Conservation (phyloP, 2,113 vertebrate species). For the Lates calcarifer region DNA sequence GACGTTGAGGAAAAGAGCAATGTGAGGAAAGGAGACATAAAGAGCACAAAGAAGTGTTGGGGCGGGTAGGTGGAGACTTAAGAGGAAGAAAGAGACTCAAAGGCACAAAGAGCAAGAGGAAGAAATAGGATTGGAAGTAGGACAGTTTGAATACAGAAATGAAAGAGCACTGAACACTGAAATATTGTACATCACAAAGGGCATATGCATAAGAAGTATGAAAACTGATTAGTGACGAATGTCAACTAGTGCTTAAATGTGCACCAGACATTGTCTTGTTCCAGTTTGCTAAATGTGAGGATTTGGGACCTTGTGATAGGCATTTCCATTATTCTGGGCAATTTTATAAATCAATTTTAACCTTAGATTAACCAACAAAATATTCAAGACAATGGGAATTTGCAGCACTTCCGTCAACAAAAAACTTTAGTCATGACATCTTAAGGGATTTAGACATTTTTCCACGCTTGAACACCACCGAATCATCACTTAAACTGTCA, state of each 20-base stretch:
- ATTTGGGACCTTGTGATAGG: background rate
- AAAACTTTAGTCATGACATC: background rate
- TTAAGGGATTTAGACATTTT: conserved; percentile 1
- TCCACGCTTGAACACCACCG: background rate
- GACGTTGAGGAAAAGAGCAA: background rate
- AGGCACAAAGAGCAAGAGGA: background rate
- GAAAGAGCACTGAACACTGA: background rate
- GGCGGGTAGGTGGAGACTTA: background rate
- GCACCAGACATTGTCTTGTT: too few species aligned
- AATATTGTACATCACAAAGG: background rate
- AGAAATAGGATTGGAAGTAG: background rate
- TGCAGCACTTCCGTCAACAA: background rate
- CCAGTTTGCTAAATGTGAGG: background rate
- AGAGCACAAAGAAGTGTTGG: background rate
- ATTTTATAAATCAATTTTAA: background rate
- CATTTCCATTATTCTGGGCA: background rate
- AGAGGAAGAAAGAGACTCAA: background rate
- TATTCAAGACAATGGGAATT: background rate
- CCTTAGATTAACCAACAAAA: background rate
- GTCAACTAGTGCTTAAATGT: too few species aligned
- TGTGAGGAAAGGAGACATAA: background rate
- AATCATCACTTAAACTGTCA: background rate
- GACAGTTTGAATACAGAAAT: background rate
- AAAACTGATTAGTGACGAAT: too few species aligned
- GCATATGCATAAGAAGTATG: background rate